A percentile compares a stretch with the other conserved stretches of the same genome.
phyloP scores from a whole-genome alignment of 2,113 vertebrate species.

The Panurus biarmicus region DNA sequence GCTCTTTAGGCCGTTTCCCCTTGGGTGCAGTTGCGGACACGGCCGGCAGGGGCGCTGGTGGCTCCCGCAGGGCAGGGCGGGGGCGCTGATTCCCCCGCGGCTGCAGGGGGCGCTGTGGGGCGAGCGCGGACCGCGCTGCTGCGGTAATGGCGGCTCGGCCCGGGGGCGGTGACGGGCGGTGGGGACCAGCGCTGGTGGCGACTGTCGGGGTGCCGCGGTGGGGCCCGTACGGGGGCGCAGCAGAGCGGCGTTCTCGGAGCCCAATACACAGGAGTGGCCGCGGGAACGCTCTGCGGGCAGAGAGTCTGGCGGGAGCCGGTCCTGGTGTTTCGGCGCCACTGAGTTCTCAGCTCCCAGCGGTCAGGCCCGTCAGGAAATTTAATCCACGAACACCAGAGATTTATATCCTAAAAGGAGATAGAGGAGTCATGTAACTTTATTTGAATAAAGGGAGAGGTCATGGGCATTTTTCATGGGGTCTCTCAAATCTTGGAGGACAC shows the following conservation, averaged over 20 bases:
- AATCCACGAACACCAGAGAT: not conserved
- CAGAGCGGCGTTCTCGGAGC: too few species aligned
- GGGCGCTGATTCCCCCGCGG: rapidly evolving
- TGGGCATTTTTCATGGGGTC: not conserved
- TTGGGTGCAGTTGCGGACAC: not conserved
- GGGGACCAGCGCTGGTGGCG: too few species aligned
- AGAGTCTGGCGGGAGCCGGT: too few species aligned
- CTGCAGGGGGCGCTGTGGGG: not conserved
- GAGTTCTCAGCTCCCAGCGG: not conserved
- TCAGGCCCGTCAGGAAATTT: not conserved
- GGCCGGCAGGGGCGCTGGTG: not conserved
- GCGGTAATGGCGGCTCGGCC: too few species aligned
- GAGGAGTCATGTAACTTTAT: not conserved
- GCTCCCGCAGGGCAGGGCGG: not conserved
- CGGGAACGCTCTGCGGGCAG: not conserved
- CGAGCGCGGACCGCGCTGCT: too few species aligned
- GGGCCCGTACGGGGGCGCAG: too few species aligned
- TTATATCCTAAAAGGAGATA: not conserved
- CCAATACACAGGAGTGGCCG: not conserved
- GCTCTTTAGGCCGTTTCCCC: not conserved
- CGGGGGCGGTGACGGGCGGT: too few species aligned
- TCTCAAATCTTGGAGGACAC: not conserved
- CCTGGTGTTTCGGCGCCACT: not conserved
- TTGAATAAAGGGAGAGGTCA: not conserved
- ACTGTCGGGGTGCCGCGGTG: too few species aligned